phyloP scores from a whole-genome alignment of 2,113 vertebrate species.

The Cephalopholis sonnerati region DNA sequence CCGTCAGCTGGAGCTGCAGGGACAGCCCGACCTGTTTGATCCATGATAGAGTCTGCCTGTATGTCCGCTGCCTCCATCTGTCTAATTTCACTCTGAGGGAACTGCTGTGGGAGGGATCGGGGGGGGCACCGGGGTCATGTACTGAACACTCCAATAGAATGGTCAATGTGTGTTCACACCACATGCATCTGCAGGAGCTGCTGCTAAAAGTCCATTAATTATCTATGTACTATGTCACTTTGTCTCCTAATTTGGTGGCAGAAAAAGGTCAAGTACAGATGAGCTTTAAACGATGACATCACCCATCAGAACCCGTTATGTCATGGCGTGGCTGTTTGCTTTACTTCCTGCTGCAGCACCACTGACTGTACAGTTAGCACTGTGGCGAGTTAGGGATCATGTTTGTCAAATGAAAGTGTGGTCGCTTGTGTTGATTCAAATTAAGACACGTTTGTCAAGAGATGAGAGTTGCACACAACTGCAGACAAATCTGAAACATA shows the following conservation, averaged over 20 bases:
- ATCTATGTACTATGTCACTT: slow-evolving; percentile 16
- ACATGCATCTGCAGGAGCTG: slow-evolving; percentile 23
- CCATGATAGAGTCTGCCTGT: slow-evolving; percentile 65
- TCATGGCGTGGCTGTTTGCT: background rate
- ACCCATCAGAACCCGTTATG: slow-evolving; percentile 3
- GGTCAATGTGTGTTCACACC: slow-evolving; percentile 41
- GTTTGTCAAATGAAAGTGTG: slow-evolving; percentile 27
- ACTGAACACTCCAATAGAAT: slow-evolving; percentile 32
- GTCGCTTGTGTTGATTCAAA: slow-evolving; percentile 21
- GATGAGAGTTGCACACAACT: slow-evolving; percentile 40
- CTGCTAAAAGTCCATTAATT: slow-evolving; percentile 10
- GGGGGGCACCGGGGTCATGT: slow-evolving; percentile 22
- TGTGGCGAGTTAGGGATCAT: background rate
- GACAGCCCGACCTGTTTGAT: slow-evolving; percentile 92
- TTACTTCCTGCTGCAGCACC: background rate
- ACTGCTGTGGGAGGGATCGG: slow-evolving; percentile 20
- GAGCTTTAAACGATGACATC: slow-evolving; percentile 25
- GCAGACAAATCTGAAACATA: slow-evolving; percentile 47
- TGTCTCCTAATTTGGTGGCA: slow-evolving; percentile 27
- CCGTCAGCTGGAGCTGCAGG: slow-evolving; percentile 91
- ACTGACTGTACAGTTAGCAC: slow-evolving; percentile 9
- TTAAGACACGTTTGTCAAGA: slow-evolving; percentile 23
- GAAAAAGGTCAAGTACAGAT: background rate
- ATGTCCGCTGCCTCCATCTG: slow-evolving; percentile 46
- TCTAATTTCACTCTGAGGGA: slow-evolving; percentile 33